Evolutionary conservation across 1,140 invertebrate species (phyloP), one percentile per base, ranked within the genome.

Genomic region (Zaprionus davidi): DNA sequence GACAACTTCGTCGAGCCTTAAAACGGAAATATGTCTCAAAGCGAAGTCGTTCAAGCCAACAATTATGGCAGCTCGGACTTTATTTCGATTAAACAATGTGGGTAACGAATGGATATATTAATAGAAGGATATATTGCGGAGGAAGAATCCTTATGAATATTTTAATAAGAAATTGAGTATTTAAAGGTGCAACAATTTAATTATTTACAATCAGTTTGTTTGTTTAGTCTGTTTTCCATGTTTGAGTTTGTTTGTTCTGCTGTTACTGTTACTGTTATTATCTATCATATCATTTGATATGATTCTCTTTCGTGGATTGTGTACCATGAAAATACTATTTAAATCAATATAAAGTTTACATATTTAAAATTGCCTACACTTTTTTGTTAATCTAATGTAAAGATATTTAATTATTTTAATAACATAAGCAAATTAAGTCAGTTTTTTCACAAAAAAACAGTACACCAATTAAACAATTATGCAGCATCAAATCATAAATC

Each of bases 61-160:
- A 49, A 41, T 6, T 56, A 28, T 62, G 49, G n/a, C 6, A 62
- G 34, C 2, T n/a, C 49, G 15, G 57, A 60, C 1, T 74, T 69
- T 49, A 62, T 74, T 38, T 70, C 66, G 5, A 38, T 74, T 1
- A 74, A 69, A 56, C 44, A 62, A 46, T 68, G 65, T 74, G 68
- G 24, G 71, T 69, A 60, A 15, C 26, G 55, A 53, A 38, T 13
- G 4, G 3, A 2, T 49, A 6, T 62, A 20, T 15, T 22, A 31
- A 31, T 17, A 49, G 1, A 20, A 20, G 46, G 9, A 51, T 51
- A 12, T 22, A 7, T 13, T 44, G 36, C 6, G 3, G 12, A 12
- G 11, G 6, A 51, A 4, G 5, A 51, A 13, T 24, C 12, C 17
- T 51, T 51, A 13, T 7, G 15, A 46, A 7, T 1, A 17, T 17